Base-by-base conservation (phyloP, 2,113 vertebrate species). In the Phaethornis superciliosus region DNA sequence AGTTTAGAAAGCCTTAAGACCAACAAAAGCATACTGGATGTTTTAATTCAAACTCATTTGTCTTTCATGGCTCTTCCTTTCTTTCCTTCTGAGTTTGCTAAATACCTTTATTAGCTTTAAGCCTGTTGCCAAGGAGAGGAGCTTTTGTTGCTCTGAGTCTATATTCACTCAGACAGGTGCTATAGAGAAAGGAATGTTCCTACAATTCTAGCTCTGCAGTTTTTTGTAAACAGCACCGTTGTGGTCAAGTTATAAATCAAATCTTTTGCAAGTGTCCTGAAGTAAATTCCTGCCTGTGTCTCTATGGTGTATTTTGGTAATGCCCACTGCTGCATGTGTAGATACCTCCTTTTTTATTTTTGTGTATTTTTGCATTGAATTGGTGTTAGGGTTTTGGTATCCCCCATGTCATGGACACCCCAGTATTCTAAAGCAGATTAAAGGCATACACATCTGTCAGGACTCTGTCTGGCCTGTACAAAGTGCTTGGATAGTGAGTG, bases 21-120 rank as follows among this genome's bases (percentile, higher is more conserved):
- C 49, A 26, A 49, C 22, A 63, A 80, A 63, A 83, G 21, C 28
- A 5, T 49, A 27, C n/a, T 75, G 62, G 18, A 33, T 80, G n/a
- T 46, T 95, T 76, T 63, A 44, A 89, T 87, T 86, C 46, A 81
- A 74, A 62, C 21, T 46, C 1, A 0, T 68, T 60, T 85, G 90
- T 59, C n/a, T 88, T 75, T 87, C 51, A 19, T 51, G 30, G 23
- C 8, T 9, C 5, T 81, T 90, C 51, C 74, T 93, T 85, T 83
- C 35, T 81, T 81, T 72, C 60, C 17, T 30, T 86, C 30, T 32
- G 26, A 81, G 55, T 78, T 79, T 71, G 47, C 78, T 89, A 60
- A 92, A 96, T 92, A 64, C 81, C 55, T 75, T 88, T 89, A 60
- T 74, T 91, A 49, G 42, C 54, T 91, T 84, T 77, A 83, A 70